Percentiles rank a stretch among this genome's conserved stretches.
Conservation (phyloP, 1,140 invertebrate genomes). For the Plutomurus gul region DNA sequence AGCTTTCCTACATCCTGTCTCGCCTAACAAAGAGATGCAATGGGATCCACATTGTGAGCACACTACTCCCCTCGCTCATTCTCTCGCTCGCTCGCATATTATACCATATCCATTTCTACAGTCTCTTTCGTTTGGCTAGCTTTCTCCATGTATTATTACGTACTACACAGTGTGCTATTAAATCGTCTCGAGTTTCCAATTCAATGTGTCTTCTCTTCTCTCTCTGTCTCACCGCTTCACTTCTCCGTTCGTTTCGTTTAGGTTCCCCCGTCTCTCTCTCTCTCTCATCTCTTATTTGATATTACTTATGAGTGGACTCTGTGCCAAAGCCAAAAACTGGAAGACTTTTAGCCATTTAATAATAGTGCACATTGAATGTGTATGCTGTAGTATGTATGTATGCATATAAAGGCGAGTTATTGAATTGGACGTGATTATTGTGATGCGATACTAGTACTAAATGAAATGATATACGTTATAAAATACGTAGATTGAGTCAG, state of each 20-base stretch:
- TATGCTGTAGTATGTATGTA: neutral
- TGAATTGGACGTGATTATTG: slow-evolving; percentile 8
- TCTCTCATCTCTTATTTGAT: neutral
- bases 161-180: too few species aligned
- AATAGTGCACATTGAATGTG: neutral
- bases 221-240: neutral
- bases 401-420: too few species aligned
- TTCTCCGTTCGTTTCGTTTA: neutral
- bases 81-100: too few species aligned
- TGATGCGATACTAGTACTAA: neutral
- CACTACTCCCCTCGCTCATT: too few species aligned
- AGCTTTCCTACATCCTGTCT: neutral
- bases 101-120: neutral
- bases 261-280: neutral
- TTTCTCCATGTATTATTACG: too few species aligned
- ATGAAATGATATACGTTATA: neutral
- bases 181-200: neutral
- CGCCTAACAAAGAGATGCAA: neutral
- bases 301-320: neutral
- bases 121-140: neutral
- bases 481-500: neutral
- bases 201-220: neutral
- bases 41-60: neutral
- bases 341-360: neutral
- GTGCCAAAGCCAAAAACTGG: neutral